Evolutionary conservation across 2,797 vertebrate genomes (phyloP), one percentile per base, ranked within the genome.

Genomic region (Spea hammondii): DNA sequence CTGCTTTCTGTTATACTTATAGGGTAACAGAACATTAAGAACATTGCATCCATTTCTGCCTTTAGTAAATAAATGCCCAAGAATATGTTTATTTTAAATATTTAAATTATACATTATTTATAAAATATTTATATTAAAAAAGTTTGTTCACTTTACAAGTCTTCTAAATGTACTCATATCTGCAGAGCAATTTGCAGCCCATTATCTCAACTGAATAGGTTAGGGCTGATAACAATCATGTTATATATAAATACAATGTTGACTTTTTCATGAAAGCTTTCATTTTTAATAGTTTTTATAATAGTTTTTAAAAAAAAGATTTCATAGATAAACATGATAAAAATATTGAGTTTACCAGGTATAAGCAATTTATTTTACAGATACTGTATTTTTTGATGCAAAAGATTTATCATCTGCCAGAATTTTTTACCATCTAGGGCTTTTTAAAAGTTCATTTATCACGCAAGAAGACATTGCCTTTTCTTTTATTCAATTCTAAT

Each of bases 381-480:
- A 80, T 74, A 76, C 70, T 48, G 53, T 79, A 84, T 60, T 85
- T 77, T 84, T 87, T 89, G 85, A 88, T 82, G 65, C 8, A 85
- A 70, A 7, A 85, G 84, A 89, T 90, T 86, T 86, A 85, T 89
- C 53, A 83, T 86, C 70, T 87, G 69, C 78, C 84, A 84, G 83
- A 83, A 86, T 86, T 87, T 86, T 50, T 83, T 78, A 86, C 76
- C 74, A 84, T 86, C 88, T 85, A 86, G 82, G 82, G 79, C 59
- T 87, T 89, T 88, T 85, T 74, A 78, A 84, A 80, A 51, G 65
- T 82, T 88, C 14, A 6, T 90, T 90, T 90, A 81, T 90, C 87
- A 88, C 83, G 67, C 54, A 85, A 78, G 83, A 55, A 7, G 13
- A 13, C 53, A 81, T 51, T 72, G 78, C 81, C 6, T 62, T 62